phyloP scores from a whole-genome alignment of 2,888 invertebrate species.

The Stenodera caucasica region DNA sequence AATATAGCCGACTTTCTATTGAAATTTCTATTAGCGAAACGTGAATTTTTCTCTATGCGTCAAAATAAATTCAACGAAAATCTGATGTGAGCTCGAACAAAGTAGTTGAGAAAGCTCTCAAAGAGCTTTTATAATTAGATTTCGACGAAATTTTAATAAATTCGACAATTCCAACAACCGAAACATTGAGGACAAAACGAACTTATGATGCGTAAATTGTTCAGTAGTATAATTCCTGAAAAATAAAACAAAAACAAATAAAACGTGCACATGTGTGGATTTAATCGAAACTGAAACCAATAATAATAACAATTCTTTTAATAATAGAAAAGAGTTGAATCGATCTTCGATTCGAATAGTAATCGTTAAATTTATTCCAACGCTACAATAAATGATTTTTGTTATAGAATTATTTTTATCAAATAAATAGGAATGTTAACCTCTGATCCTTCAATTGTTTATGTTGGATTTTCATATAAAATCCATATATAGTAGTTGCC shows the following conservation, averaged over 20 bases:
- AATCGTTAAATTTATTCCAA: too few species aligned
- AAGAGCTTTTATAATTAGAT: neutral
- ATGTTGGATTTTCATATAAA: neutral
- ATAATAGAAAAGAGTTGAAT: too few species aligned
- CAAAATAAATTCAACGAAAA: neutral
- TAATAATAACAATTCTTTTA: too few species aligned
- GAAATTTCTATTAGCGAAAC: neutral
- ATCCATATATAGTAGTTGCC: neutral
- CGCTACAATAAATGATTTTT: too few species aligned
- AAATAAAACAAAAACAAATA: neutral
- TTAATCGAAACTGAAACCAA: too few species aligned
- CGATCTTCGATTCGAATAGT: too few species aligned
- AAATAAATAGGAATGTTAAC: neutral
- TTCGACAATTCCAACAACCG: neutral
- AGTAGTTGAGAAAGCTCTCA: neutral
- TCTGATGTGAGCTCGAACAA: neutral
- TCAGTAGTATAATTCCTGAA: neutral
- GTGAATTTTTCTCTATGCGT: neutral
- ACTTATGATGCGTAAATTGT: too few species aligned
- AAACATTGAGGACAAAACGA: neutral
- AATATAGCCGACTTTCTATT: too few species aligned
- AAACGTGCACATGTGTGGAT: too few species aligned
- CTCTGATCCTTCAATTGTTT: neutral
- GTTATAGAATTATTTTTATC: neutral
- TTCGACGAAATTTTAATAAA: neutral